Evolutionary conservation across 2,888 invertebrate genomes (phyloP), one percentile per base, ranked within the genome.

Genomic region (Agrochola lota): DNA sequence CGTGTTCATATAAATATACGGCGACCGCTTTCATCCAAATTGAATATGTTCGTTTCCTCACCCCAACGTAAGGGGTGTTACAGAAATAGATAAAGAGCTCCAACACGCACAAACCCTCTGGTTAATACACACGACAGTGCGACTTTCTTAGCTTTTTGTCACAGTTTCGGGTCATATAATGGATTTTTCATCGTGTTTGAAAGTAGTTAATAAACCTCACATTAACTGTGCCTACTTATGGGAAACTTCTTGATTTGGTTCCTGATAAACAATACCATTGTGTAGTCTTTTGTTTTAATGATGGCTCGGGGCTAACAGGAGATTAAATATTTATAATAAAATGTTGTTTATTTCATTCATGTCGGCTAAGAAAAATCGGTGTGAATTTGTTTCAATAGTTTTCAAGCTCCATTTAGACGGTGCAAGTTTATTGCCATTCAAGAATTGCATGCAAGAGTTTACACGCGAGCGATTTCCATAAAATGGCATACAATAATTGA

Each of bases 21-120:
- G 11, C n/a, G 57, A 20, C 67, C 74, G 71, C 70, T 80, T 77
- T 86, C 76, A 78, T 52, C 71, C 69, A 79, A 84, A 83, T 86
- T 79, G 84, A 84, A 79, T 85, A 74, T 78, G 57, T 84, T 83
- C 52, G 59, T 60, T 70, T 49, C 62, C 60, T 35, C 66, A 55
- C 35, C 52, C 60, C 11, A 35, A 23, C 30, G 52, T 40, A 67
- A 55, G 8, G 66, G 40, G 67, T 46, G 67, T 64, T 69, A 72
- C 72, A 49, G 23, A 64, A 80, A 72, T 84, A 71, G 75, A 84
- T 57, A 70, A 74, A 62, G 35, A 57, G 23, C 57, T 60, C 23
- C 26, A 69, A 75, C 76, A 75, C 81, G 71, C 71, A 55, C 66
- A 82, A 49, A 64, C n/a, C 49, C 49, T 43, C 59, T 64, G 40